These are phyloP conservation scores for Lucilia cuprina DNA, from an alignment of 1,140 invertebrate genomes.

Conservation along the genomic window DNA sequence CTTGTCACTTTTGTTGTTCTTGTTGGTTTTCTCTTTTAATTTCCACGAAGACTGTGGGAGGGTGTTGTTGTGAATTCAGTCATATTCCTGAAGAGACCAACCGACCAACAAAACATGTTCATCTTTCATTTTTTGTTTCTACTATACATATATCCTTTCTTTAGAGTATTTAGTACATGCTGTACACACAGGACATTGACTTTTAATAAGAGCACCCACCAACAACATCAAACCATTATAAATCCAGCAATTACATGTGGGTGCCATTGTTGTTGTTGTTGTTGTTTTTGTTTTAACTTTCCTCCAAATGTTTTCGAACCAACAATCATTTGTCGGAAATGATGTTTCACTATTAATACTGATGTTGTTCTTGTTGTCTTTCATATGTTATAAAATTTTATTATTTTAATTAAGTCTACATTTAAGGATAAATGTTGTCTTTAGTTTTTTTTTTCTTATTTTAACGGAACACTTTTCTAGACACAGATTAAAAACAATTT, in stretches of 20 bases:
- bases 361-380: background rate
- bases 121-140: background rate
- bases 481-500: background rate
- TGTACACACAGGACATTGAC: background rate
- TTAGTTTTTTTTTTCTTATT: background rate
- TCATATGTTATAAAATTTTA: constrained; percentile 5
- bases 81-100: constrained; percentile 3
- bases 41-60: background rate
- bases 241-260: background rate
- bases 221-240: background rate
- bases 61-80: background rate
- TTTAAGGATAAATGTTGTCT: background rate
- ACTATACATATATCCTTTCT: too few relatives aligned
- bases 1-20: background rate
- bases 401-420: constrained; percentile 26
- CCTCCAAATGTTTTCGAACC: background rate
- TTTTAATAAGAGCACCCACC: background rate
- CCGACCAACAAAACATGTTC: background rate
- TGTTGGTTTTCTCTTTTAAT: background rate
- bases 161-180: background rate
- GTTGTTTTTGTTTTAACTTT: background rate
- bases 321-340: background rate
- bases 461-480: too few relatives aligned
- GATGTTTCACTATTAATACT: background rate
- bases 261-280: background rate